Evolutionary conservation across 1,140 invertebrate genomes (phyloP).

Genomic region (Cyclargus thomasi): DNA sequence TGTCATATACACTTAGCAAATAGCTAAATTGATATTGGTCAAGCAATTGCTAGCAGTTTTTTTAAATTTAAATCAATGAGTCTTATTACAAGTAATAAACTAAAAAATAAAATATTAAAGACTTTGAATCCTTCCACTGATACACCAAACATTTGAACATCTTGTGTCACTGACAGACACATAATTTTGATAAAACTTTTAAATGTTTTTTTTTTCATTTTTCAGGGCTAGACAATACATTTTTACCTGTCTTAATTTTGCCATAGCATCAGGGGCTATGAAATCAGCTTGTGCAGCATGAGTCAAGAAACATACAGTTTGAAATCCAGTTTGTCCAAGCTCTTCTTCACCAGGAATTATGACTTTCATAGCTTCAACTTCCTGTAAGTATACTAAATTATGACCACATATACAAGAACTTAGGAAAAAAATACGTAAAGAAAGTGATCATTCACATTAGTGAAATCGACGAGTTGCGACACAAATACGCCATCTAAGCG

Average conservation of each 20-base stretch:
- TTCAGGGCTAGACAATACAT: too few species aligned
- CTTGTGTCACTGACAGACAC: too few species aligned
- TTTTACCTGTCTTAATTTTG: conserved; percentile 91
- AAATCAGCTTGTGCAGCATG: conserved; percentile 94
- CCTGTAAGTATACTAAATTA: conserved; percentile 69
- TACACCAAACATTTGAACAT: too few species aligned
- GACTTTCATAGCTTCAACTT: conserved; percentile 93
- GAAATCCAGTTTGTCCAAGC: conserved; percentile 90
- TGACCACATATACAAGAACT: not conserved
- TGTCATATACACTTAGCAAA: too few species aligned
- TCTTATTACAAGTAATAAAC: too few species aligned
- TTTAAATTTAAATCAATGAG: too few species aligned
- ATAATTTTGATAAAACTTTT: too few species aligned
- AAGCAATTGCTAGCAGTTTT: too few species aligned
- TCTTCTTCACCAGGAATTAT: conserved; percentile 97
- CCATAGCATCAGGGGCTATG: conserved; percentile 96
- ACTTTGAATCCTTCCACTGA: too few species aligned
- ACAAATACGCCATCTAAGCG: conserved; percentile 92
- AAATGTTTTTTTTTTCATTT: too few species aligned
- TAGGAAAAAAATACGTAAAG: not conserved
- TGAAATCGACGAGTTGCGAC: conserved; percentile 94
- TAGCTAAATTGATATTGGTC: too few species aligned
- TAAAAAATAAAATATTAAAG: not conserved
- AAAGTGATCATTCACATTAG: conserved; percentile 83
- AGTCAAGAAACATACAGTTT: conserved; percentile 94